Conservation (phyloP, 2,797 vertebrate species). For the Clarias platycephalus region DNA sequence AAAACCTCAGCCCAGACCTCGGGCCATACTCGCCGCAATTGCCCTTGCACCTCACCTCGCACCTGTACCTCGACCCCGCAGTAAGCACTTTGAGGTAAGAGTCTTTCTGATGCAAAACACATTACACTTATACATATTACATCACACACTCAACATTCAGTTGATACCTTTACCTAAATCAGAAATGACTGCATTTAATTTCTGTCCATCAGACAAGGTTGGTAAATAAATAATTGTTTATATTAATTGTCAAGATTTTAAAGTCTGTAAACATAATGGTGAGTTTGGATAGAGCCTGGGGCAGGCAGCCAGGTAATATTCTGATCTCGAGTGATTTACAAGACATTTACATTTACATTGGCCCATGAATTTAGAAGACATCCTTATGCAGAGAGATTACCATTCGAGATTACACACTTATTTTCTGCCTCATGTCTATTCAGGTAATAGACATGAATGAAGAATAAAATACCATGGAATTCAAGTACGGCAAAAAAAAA, state of each 20-base stretch:
- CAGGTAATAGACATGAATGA: no score
- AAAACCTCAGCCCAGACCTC: conserved; percentile 50
- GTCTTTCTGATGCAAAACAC: background rate
- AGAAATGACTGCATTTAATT: background rate
- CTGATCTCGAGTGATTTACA: background rate
- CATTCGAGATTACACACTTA: background rate
- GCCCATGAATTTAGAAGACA: background rate
- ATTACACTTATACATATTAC: background rate
- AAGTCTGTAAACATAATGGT: background rate
- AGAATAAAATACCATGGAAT: no score
- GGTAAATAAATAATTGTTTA: background rate
- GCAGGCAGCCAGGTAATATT: background rate
- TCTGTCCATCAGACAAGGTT: background rate
- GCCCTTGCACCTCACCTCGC: conserved; percentile 37
- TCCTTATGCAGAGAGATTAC: background rate
- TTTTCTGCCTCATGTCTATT: background rate
- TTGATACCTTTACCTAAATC: background rate
- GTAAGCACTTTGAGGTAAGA: conserved; percentile 71
- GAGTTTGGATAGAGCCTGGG: background rate
- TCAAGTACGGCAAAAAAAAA: no score
- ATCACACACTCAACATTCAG: background rate
- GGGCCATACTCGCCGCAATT: conserved; percentile 23
- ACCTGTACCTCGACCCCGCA: conserved; percentile 75
- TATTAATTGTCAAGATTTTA: background rate
- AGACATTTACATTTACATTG: background rate